These are phyloP conservation scores for Drosophila seguyi DNA, from an alignment of 1,140 invertebrate species.

Conservation along the genomic window DNA sequence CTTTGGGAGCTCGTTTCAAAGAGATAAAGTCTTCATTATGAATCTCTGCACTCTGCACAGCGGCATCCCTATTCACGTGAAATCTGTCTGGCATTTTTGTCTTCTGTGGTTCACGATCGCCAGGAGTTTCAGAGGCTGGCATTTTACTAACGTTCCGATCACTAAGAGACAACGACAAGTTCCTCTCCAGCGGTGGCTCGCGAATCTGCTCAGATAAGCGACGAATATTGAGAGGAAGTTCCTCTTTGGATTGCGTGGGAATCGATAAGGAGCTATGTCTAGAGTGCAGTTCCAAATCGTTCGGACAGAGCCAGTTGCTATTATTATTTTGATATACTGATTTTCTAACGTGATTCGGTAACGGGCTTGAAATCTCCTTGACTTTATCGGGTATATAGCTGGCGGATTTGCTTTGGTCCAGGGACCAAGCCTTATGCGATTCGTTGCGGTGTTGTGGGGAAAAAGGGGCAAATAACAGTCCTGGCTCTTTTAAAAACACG, in stretches of 20 bases:
- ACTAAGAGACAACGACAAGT: slow-evolving; percentile 46
- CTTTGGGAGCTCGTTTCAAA: slow-evolving; percentile 39
- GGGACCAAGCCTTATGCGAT: slow-evolving; percentile 40
- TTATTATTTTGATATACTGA: slow-evolving; percentile 39
- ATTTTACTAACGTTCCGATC: slow-evolving; percentile 62
- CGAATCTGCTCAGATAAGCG: slow-evolving; percentile 78
- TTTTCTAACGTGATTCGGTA: slow-evolving; percentile 39
- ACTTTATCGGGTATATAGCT: slow-evolving; percentile 69
- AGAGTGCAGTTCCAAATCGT: slow-evolving; percentile 48
- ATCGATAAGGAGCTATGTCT: slow-evolving; percentile 78
- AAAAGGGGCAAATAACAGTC: slow-evolving; percentile 63
- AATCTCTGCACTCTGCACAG: slow-evolving; percentile 30
- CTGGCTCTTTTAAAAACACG: slow-evolving; percentile 34
- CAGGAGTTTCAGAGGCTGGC: slow-evolving; percentile 7
- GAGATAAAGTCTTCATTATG: slow-evolving; percentile 23
- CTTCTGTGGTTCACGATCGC: slow-evolving; percentile 12
- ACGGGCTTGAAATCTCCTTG: slow-evolving; percentile 55
- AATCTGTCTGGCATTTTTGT: slow-evolving; percentile 13
- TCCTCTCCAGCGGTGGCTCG: slow-evolving; percentile 35
- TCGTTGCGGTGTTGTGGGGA: slow-evolving; percentile 58
- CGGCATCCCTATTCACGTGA: slow-evolving; percentile 28
- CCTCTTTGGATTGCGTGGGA: slow-evolving; percentile 65
- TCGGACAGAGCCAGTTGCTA: slow-evolving; percentile 32
- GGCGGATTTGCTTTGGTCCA: slow-evolving; percentile 49
- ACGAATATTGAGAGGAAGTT: slow-evolving; percentile 77